phyloP scores from a whole-genome alignment of 2,888 invertebrate genomes.

The Clostera curtula region DNA sequence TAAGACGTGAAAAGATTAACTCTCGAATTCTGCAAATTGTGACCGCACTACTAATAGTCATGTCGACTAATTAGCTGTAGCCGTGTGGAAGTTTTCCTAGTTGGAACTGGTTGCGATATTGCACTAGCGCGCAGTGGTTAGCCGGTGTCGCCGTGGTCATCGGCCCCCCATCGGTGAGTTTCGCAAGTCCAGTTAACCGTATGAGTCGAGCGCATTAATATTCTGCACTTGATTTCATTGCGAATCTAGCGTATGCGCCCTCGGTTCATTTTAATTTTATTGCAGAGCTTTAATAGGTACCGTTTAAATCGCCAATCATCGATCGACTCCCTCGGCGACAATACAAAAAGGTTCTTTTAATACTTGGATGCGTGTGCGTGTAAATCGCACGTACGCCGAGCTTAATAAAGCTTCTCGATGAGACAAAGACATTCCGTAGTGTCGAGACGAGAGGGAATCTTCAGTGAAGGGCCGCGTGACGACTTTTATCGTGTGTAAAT shows the following conservation, averaged over 20 bases:
- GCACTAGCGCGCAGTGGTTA: slow-evolving; percentile 29
- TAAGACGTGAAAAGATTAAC: slow-evolving; percentile 43
- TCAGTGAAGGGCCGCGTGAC: slow-evolving; percentile 58
- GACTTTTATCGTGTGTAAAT: slow-evolving; percentile 65
- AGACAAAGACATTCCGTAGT: slow-evolving; percentile 61
- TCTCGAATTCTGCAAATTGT: too few species aligned
- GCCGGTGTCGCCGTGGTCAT: slow-evolving; percentile 58
- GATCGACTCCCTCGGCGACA: slow-evolving; percentile 1
- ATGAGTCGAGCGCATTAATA: slow-evolving; percentile 66
- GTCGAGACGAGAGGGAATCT: slow-evolving; percentile 59
- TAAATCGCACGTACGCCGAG: slow-evolving; percentile 28
- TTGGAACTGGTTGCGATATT: slow-evolving; percentile 34
- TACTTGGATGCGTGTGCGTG: slow-evolving; percentile 21
- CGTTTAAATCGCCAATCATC: slow-evolving; percentile 5
- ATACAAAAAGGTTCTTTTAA: slow-evolving; percentile 8
- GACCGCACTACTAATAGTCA: too few species aligned
- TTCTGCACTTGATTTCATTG: slow-evolving; percentile 60
- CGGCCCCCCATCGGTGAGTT: slow-evolving; percentile 67
- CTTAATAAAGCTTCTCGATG: slow-evolving; percentile 34
- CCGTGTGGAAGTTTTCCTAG: slow-evolving; percentile 28
- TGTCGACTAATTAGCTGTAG: slow-evolving; percentile 26
- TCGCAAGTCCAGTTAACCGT: slow-evolving; percentile 71
- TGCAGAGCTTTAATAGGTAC: slow-evolving; percentile 10
- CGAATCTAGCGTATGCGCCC: slow-evolving; percentile 49
- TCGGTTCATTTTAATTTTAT: slow-evolving; percentile 17